phyloP scores from a whole-genome alignment of 1,140 invertebrate genomes.

The Mactra quadrangularis region DNA sequence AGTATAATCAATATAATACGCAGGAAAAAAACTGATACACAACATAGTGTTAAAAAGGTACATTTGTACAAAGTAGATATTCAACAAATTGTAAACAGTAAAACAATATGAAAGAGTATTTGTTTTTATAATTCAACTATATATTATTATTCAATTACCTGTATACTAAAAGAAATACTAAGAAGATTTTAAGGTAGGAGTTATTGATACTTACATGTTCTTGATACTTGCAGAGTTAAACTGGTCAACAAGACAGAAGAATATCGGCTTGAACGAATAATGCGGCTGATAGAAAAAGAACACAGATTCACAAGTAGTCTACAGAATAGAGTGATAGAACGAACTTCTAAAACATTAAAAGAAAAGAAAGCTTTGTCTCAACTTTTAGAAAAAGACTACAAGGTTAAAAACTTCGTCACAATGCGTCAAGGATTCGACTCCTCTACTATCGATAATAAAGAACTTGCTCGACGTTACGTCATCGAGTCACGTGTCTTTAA shows the following conservation, averaged over 20 bases:
- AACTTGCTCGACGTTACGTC: constrained; percentile 41
- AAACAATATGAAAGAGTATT: too few relatives aligned
- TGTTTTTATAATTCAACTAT: too few relatives aligned
- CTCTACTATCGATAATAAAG: constrained; percentile 15
- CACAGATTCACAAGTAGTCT: constrained; percentile 14
- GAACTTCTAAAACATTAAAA: constrained; percentile 42
- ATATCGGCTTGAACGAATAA: constrained; percentile 12
- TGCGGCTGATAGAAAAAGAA: constrained; percentile 55
- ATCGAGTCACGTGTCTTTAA: constrained; percentile 59
- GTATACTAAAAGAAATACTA: too few relatives aligned
- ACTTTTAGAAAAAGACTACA: constrained; percentile 46
- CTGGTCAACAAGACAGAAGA: constrained; percentile 56
- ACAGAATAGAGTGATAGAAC: constrained; percentile 40
- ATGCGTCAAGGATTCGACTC: constrained; percentile 50
- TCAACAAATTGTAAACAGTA: too few relatives aligned
- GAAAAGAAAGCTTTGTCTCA: constrained; percentile 46
- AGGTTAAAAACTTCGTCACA: constrained; percentile 57
- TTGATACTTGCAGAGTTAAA: constrained; percentile 43
- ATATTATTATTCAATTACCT: too few relatives aligned
- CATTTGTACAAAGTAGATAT: too few relatives aligned
- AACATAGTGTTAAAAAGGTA: too few relatives aligned
- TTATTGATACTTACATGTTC: too few relatives aligned
- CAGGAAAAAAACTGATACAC: too few relatives aligned
- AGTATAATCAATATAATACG: too few relatives aligned
- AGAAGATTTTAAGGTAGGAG: too few relatives aligned